Evolutionary conservation across 2,888 invertebrate genomes (phyloP).

Genomic region (Epistrophe grossulariae): DNA sequence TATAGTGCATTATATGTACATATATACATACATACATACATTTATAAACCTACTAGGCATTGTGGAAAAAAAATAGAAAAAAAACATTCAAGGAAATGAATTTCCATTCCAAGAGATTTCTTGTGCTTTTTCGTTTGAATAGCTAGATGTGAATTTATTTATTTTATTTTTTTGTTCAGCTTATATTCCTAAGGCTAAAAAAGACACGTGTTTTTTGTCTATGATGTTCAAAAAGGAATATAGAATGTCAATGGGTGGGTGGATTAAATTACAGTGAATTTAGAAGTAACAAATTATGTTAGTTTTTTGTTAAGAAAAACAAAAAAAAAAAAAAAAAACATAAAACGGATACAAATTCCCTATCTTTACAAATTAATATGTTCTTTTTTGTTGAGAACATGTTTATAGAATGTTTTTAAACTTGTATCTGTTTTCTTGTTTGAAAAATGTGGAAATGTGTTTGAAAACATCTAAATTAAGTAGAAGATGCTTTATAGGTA

Average conservation of each 20-base stretch:
- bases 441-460: not conserved
- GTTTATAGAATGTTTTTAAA: not conserved
- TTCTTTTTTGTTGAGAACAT: not conserved
- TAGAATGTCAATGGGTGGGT: slow-evolving; percentile 59
- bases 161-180: not conserved
- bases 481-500: too few species aligned
- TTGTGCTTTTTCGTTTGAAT: slow-evolving; percentile 11
- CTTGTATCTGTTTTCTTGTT: not conserved
- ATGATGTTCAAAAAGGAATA: not conserved
- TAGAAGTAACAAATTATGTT: slow-evolving; percentile 48
- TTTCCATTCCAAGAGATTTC: slow-evolving; percentile 41
- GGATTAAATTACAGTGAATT: slow-evolving; percentile 62
- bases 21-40: not conserved
- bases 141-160: slow-evolving; percentile 32
- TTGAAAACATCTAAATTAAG: slow-evolving; percentile 3
- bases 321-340: not conserved
- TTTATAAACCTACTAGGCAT: not conserved
- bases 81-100: slow-evolving; percentile 50
- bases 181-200: slow-evolving; percentile 23
- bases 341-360: slow-evolving; percentile 19
- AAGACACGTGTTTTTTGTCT: slow-evolving; percentile 65
- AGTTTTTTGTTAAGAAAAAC: not conserved
- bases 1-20: not conserved
- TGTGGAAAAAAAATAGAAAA: slow-evolving; percentile 19
- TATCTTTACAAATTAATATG: slow-evolving; percentile 26